These are phyloP conservation scores for Oxyruncus cristatus DNA, from an alignment of 2,113 vertebrate genomes.

Conservation along the genomic window DNA sequence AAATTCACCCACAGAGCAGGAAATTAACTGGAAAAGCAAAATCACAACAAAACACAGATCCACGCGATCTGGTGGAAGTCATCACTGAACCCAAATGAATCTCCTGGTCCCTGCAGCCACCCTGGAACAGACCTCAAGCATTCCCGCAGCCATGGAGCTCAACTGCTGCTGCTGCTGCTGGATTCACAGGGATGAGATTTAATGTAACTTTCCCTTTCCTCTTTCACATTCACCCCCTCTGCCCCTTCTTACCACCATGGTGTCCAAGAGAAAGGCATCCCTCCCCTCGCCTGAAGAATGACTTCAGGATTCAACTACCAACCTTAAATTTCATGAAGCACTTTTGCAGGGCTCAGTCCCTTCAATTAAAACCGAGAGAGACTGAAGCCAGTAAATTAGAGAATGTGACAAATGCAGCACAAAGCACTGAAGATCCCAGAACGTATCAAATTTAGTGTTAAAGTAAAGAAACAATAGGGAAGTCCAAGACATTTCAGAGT, in stretches of 20 bases:
- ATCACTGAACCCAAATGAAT: not conserved
- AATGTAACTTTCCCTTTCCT: not conserved
- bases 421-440: constrained; percentile 47
- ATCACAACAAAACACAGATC: not conserved
- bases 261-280: not conserved
- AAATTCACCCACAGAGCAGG: not conserved
- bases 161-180: not conserved
- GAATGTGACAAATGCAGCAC: constrained; percentile 53
- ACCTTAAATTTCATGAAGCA: not conserved
- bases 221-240: not conserved
- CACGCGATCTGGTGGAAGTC: not conserved
- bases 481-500: constrained; percentile 61
- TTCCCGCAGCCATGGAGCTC: rapidly evolving
- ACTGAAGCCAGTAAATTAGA: constrained; percentile 40
- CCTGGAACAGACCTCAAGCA: not conserved
- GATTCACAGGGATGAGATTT: not conserved
- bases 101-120: not conserved
- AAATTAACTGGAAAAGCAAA: not conserved
- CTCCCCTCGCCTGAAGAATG: not conserved
- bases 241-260: not conserved
- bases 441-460: constrained; percentile 55
- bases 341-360: not conserved
- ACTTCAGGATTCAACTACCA: not conserved
- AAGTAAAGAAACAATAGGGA: constrained; percentile 61
- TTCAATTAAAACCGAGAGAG: not conserved